Evolutionary conservation across 2,113 vertebrate species (phyloP).

Genomic region (Lethenteron reissneri): DNA sequence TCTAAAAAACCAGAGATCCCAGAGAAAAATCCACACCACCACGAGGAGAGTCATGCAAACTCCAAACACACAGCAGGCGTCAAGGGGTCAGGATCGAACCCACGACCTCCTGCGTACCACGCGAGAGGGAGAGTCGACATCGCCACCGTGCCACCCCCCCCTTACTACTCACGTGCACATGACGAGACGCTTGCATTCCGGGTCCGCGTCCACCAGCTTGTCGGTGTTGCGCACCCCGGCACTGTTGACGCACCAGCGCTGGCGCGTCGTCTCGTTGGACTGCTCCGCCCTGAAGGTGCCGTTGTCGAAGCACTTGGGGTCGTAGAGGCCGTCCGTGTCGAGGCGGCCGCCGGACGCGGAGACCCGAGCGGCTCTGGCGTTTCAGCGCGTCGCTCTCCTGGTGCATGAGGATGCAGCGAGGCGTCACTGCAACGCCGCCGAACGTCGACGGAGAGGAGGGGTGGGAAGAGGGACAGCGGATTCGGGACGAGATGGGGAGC

Average conservation of each 20-base stretch:
- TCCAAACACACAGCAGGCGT: too few relatives aligned
- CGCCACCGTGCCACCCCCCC: not conserved
- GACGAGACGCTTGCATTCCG: not conserved
- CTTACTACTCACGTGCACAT: not conserved
- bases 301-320: not conserved
- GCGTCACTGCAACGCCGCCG: not conserved
- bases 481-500: too few relatives aligned
- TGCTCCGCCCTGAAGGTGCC: not conserved
- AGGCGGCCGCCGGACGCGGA: not conserved
- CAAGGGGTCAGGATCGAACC: too few relatives aligned
- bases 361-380: not conserved
- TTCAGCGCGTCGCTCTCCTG: not conserved
- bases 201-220: not conserved
- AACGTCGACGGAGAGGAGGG: too few relatives aligned
- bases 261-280: not conserved
- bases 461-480: too few relatives aligned
- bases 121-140: too few relatives aligned
- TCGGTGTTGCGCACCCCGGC: not conserved
- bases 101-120: too few relatives aligned
- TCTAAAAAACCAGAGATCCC: too few relatives aligned
- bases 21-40: too few relatives aligned
- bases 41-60: too few relatives aligned
- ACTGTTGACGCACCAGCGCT: slow-evolving; percentile 2
- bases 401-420: not conserved
- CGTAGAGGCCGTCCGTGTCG: slow-evolving; percentile 2